Evolutionary conservation across 2,797 vertebrate species (phyloP).

Genomic region (Pangasius sanitwongsei): DNA sequence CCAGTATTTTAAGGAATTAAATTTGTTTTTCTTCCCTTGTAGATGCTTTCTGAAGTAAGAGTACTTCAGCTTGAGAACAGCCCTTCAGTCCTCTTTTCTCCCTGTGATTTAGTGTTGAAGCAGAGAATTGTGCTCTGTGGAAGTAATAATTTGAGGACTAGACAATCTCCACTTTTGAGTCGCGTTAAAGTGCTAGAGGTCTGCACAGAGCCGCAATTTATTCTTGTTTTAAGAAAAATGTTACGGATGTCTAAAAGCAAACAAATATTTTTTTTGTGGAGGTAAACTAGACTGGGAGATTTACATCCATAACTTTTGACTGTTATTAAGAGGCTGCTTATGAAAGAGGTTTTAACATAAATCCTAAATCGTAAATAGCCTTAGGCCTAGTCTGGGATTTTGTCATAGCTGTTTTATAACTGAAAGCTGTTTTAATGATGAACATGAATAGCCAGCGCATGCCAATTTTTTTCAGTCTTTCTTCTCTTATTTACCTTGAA

Average conservation of each 20-base stretch:
- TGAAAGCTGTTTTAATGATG: conserved; percentile 14
- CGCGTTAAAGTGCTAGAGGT: conserved; percentile 35
- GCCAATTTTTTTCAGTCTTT: conserved; percentile 23
- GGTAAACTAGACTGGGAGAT: background rate
- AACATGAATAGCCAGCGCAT: background rate
- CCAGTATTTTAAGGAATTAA: background rate
- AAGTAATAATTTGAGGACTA: conserved; percentile 42
- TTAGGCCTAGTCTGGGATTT: background rate
- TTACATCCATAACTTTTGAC: background rate
- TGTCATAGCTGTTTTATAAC: background rate
- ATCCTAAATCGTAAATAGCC: background rate
- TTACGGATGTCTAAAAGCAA: background rate
- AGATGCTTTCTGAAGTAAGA: conserved; percentile 24
- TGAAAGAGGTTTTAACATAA: background rate
- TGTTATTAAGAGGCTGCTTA: background rate
- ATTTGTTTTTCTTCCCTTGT: conserved; percentile 2
- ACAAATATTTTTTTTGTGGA: background rate
- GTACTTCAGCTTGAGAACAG: conserved; percentile 16
- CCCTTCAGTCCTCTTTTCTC: conserved; percentile 16
- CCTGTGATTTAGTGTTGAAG: conserved; percentile 24
- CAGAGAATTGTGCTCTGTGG: conserved; percentile 25
- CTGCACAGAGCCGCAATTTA: conserved; percentile 19
- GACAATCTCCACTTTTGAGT: conserved; percentile 36
- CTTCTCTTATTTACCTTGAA: conserved; percentile 25
- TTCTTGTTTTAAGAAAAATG: conserved; percentile 11